phyloP scores from a whole-genome alignment of 2,888 invertebrate species.

The Trachelus stipa region DNA sequence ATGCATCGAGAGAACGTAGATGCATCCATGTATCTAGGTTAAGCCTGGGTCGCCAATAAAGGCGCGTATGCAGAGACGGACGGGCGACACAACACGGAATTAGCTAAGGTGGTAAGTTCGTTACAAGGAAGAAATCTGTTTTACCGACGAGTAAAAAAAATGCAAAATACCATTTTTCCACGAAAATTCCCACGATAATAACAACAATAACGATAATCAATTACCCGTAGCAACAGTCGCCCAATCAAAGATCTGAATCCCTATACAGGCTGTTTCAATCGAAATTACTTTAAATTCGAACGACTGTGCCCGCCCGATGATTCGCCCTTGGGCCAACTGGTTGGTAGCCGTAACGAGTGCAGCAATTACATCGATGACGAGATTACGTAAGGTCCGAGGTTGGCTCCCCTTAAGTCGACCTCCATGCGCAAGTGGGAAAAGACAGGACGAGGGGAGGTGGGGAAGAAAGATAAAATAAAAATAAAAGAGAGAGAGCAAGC shows the following conservation, averaged over 20 bases:
- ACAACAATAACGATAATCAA: background rate
- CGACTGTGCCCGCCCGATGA: background rate
- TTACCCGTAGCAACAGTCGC: background rate
- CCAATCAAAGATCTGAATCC: background rate
- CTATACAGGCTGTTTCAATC: background rate
- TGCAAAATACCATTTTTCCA: no score
- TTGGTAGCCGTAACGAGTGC: background rate
- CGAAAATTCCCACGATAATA: no score
- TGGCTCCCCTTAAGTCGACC: conserved; percentile 36
- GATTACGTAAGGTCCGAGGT: conserved; percentile 40
- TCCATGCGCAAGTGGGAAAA: conserved; percentile 9
- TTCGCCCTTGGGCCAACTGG: background rate
- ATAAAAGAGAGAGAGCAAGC: background rate
- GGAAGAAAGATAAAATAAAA: background rate
- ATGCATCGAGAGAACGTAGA: background rate
- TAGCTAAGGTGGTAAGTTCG: background rate
- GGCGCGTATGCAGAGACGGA: background rate
- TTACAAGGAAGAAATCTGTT: background rate
- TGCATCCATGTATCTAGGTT: background rate
- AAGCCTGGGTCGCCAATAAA: background rate
- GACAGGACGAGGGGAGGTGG: background rate
- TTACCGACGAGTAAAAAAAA: background rate
- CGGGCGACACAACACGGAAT: background rate
- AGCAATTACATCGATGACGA: conserved; percentile 17
- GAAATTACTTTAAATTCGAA: background rate